Percentiles rank a stretch among this genome's conserved stretches.
Conservation (phyloP, 2,113 vertebrate species). For the Dipodomys ordii region DNA sequence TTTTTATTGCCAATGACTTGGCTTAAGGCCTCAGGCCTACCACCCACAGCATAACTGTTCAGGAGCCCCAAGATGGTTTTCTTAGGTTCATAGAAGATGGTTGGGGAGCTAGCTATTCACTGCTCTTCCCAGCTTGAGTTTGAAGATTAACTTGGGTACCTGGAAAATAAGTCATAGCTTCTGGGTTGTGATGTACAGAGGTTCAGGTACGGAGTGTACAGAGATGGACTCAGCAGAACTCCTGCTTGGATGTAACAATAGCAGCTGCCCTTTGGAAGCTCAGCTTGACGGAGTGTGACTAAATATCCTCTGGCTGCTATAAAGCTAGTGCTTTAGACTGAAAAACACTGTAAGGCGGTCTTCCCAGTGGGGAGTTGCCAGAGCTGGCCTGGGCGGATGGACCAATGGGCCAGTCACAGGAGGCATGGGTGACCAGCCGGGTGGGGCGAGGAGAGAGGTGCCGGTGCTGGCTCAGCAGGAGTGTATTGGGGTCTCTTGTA, state of each 20-base stretch:
- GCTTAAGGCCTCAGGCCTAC: constrained; percentile 52
- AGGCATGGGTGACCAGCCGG: not conserved
- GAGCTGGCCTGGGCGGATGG: not conserved
- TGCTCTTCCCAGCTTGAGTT: constrained; percentile 24
- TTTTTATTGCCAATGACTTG: constrained; percentile 47
- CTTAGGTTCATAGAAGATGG: constrained; percentile 1
- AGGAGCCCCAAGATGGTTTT: constrained; percentile 29
- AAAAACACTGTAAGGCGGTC: constrained; percentile 40
- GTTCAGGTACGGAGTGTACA: constrained; percentile 45
- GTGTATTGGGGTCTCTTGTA: not conserved
- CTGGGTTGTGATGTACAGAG: constrained; percentile 45
- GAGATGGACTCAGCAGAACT: constrained; percentile 66
- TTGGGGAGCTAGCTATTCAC: not conserved
- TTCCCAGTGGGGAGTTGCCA: not conserved
- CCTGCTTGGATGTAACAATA: constrained; percentile 64
- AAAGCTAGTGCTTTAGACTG: constrained; percentile 83
- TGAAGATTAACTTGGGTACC: constrained; percentile 69
- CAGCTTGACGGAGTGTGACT: constrained; percentile 59
- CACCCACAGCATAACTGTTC: constrained; percentile 26
- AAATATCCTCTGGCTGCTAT: constrained; percentile 20
- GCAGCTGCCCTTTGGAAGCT: constrained; percentile 82
- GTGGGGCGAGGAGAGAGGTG: too few relatives aligned
- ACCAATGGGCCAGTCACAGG: rapidly evolving
- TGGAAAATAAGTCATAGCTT: constrained; percentile 49
- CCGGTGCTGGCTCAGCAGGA: not conserved